phyloP scores from a whole-genome alignment of 2,888 invertebrate species.

The Esperia sulphurella region DNA sequence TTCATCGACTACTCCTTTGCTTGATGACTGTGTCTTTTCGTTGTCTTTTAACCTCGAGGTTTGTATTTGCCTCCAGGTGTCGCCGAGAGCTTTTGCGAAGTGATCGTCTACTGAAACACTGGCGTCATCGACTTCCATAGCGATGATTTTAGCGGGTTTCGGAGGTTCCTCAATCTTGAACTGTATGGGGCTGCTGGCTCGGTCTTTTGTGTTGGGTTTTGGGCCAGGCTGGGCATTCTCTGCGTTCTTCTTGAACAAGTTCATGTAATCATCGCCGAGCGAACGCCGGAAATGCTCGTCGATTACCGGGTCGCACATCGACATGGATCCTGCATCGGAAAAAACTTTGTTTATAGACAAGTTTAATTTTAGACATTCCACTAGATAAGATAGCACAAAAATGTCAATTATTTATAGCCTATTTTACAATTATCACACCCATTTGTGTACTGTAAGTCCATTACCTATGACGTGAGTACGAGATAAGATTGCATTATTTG shows the following conservation, averaged over 20 bases:
- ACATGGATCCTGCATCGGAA: conserved; percentile 80
- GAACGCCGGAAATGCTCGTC: conserved; percentile 97
- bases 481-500: not conserved
- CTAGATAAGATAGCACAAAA: too few relatives aligned
- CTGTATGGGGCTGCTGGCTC: conserved; percentile 71
- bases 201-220: conserved; percentile 69
- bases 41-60: conserved; percentile 77
- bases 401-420: not conserved
- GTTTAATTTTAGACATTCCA: too few relatives aligned
- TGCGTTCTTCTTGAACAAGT: conserved; percentile 81
- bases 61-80: conserved; percentile 89
- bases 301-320: conserved; percentile 93
- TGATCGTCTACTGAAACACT: conserved; percentile 91
- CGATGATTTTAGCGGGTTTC: conserved; percentile 64
- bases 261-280: conserved; percentile 89
- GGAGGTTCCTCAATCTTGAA: conserved; percentile 58
- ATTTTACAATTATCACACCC: not conserved
- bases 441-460: not conserved
- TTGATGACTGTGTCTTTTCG: conserved; percentile 46
- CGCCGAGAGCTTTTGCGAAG: conserved; percentile 93
- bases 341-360: not conserved
- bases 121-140: conserved; percentile 80
- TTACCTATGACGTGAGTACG: not conserved
- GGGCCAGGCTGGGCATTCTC: conserved; percentile 45
- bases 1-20: conserved; percentile 84